Evolutionary conservation across 2,888 invertebrate genomes (phyloP).

Genomic region (Ctena decussata): DNA sequence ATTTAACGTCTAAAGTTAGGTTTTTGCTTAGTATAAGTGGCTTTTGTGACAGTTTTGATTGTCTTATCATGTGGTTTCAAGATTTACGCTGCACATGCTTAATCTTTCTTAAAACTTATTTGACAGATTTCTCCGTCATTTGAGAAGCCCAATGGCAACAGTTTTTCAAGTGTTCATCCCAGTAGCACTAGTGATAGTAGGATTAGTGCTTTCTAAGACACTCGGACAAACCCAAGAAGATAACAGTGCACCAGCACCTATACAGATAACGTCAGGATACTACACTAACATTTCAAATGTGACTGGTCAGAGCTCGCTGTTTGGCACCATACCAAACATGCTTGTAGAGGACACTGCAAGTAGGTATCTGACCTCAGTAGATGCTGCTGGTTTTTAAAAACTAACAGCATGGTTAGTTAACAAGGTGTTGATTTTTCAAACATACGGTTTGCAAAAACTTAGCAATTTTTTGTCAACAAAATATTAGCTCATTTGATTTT

Average conservation of each 20-base stretch:
- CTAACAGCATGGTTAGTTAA: no score
- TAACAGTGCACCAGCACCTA: slow-evolving; percentile 33
- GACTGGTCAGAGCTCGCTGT: slow-evolving; percentile 27
- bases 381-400: no score
- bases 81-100: no score
- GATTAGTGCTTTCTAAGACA: slow-evolving; percentile 70
- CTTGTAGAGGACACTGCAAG: slow-evolving; percentile 67
- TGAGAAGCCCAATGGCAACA: slow-evolving; percentile 65
- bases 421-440: no score
- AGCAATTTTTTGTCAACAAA: no score
- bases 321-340: slow-evolving; percentile 55
- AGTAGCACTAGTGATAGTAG: slow-evolving; percentile 72
- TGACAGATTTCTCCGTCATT: slow-evolving; percentile 32
- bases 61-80: no score
- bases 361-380: no score
- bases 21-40: no score
- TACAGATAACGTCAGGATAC: slow-evolving; percentile 39
- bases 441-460: no score
- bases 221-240: slow-evolving; percentile 1
- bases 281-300: slow-evolving; percentile 30
- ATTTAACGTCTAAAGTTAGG: no score
- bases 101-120: not conserved
- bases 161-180: slow-evolving; percentile 77
- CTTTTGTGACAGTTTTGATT: no score
- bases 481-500: no score